phyloP scores from a whole-genome alignment of 2,888 invertebrate species.

The Drosophila niveifrons region DNA sequence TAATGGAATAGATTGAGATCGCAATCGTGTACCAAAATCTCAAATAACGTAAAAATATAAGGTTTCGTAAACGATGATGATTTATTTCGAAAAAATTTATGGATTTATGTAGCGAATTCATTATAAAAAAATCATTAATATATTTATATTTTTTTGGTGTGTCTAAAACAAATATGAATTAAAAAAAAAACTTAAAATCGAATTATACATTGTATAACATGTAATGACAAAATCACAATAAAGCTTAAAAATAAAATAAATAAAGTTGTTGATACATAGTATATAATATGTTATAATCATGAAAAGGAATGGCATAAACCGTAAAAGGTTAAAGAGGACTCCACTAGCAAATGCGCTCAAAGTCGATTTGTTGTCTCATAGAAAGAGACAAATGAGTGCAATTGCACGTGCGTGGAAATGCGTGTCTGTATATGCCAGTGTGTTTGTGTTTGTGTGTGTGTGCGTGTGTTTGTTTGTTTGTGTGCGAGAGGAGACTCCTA shows the following conservation, averaged over 20 bases:
- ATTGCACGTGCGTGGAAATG: constrained; percentile 36
- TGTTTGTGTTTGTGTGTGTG: constrained; percentile 14
- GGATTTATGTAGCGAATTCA: no score
- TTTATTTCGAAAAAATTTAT: no score
- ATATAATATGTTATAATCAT: background rate
- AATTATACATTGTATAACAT: no score
- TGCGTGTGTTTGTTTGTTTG: background rate
- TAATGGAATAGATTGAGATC: no score
- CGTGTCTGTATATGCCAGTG: constrained; percentile 16
- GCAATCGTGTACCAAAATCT: no score
- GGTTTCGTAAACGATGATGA: no score
- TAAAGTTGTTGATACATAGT: background rate
- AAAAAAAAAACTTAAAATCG: no score
- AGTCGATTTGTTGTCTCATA: constrained; percentile 7
- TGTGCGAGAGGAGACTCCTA: constrained; percentile 32
- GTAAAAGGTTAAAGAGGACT: background rate
- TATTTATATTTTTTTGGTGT: no score
- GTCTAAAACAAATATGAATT: no score
- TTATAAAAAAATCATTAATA: no score
- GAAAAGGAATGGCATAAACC: background rate
- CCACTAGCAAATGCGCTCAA: constrained; percentile 20
- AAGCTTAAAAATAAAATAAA: background rate
- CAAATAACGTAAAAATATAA: no score
- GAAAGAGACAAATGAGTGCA: constrained; percentile 34
- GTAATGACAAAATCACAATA: no score